These are phyloP conservation scores for Acrossocheilus fasciatus DNA, from an alignment of 2,797 vertebrate species.

Conservation along the genomic window DNA sequence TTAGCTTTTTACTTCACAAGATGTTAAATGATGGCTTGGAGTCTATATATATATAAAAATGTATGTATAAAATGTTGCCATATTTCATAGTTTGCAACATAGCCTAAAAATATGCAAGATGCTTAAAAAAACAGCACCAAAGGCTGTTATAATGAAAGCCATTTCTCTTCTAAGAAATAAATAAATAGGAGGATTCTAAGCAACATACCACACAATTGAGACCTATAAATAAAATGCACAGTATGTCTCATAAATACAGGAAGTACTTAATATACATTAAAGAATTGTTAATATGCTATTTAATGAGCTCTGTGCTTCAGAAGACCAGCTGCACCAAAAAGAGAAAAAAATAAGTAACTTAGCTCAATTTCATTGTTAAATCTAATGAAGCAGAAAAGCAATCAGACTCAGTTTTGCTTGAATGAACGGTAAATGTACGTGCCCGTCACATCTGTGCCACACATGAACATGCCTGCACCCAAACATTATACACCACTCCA, in stretches of 20 bases:
- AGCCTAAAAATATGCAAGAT: not conserved
- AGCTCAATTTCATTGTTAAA: conserved; percentile 60
- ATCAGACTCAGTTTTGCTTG: conserved; percentile 58
- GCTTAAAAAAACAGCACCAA: not conserved
- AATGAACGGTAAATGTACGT: conserved; percentile 56
- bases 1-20: not conserved
- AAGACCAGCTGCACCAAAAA: conserved; percentile 4
- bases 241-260: not conserved
- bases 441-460: conserved; percentile 39
- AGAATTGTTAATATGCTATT: conserved; percentile 38
- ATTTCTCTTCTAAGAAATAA: not conserved
- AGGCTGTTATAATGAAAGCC: not conserved
- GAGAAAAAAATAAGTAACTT: conserved; percentile 47
- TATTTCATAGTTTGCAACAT: not conserved
- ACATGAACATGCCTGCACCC: conserved; percentile 19
- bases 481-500: conserved; percentile 14
- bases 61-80: no score
- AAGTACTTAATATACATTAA: conserved; percentile 1
- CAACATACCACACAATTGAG: not conserved
- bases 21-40: not conserved
- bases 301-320: conserved; percentile 49
- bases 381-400: conserved; percentile 61
- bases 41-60: not conserved
- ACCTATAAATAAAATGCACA: not conserved
- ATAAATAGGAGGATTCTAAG: not conserved